Conservation (phyloP, 2,113 vertebrate genomes). For the Tupaia chinensis region DNA sequence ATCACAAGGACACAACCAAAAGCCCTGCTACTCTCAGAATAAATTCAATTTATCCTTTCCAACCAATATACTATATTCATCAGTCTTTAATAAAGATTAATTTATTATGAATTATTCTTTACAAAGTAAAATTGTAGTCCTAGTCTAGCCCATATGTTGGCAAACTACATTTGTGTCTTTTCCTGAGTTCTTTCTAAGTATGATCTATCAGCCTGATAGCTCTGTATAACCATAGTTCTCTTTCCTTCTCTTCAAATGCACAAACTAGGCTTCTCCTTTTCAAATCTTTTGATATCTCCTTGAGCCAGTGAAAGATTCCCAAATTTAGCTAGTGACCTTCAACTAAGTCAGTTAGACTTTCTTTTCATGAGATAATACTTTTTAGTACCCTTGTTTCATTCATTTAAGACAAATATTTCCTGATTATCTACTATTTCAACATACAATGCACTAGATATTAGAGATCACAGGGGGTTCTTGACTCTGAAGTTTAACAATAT, state of each 20-base stretch:
- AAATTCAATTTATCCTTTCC: slow-evolving; percentile 46
- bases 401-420: neutral
- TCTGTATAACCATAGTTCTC: neutral
- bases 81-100: slow-evolving; percentile 30
- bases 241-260: neutral
- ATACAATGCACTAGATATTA: neutral
- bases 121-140: slow-evolving; percentile 58
- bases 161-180: slow-evolving; percentile 48
- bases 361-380: neutral
- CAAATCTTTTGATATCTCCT: neutral
- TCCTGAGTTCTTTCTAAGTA: slow-evolving; percentile 51
- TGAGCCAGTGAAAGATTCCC: neutral
- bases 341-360: neutral
- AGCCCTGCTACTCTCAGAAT: neutral
- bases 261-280: neutral
- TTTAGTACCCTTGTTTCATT: slow-evolving; percentile 12
- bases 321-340: slow-evolving; percentile 9
- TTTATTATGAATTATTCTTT: slow-evolving; percentile 26
- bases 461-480: neutral
- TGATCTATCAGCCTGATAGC: neutral
- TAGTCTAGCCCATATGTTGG: slow-evolving; percentile 29
- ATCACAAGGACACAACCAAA: slow-evolving; percentile 53
- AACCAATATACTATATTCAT: neutral
- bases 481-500: neutral
- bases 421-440: neutral